Conservation (phyloP, 2,888 invertebrate species). For the Scaptomyza parva region DNA sequence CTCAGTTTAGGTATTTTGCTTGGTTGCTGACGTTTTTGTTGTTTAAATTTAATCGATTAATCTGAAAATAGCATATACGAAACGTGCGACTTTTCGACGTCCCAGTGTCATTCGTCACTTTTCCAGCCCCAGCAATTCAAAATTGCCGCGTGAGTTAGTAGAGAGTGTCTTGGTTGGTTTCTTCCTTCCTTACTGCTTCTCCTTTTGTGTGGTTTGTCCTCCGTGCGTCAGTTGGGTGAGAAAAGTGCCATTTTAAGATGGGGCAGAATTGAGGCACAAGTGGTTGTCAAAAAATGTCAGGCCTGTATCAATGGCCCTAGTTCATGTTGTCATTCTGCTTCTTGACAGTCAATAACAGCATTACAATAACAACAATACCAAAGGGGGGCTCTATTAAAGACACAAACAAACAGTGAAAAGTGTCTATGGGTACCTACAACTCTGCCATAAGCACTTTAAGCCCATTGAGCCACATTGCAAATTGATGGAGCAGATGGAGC, state of each 20-base stretch:
- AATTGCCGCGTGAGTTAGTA: slow-evolving; percentile 46
- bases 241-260: slow-evolving; percentile 15
- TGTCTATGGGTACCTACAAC: slow-evolving; percentile 28
- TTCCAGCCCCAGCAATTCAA: slow-evolving; percentile 5
- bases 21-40: slow-evolving; percentile 8
- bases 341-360: slow-evolving; percentile 53
- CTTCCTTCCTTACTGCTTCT: slow-evolving; percentile 31
- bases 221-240: slow-evolving; percentile 38
- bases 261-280: slow-evolving; percentile 1
- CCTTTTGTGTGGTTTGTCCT: background rate
- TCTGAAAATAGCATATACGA: slow-evolving; percentile 67
- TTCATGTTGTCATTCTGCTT: slow-evolving; percentile 29
- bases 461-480: slow-evolving; percentile 42
- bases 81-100: slow-evolving; percentile 63
- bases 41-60: slow-evolving; percentile 69
- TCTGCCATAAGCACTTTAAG: slow-evolving; percentile 58
- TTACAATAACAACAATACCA: slow-evolving; percentile 17
- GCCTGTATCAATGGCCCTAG: slow-evolving; percentile 37
- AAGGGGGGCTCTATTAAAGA: slow-evolving; percentile 55
- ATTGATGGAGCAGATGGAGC: slow-evolving; percentile 36
- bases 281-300: slow-evolving; percentile 62
- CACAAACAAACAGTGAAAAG: slow-evolving; percentile 43
- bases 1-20: slow-evolving; percentile 1
- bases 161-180: slow-evolving; percentile 36
- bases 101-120: slow-evolving; percentile 30